Evolutionary conservation across 1,140 invertebrate species (phyloP).

Genomic region (Lysiphlebus fabarum): DNA sequence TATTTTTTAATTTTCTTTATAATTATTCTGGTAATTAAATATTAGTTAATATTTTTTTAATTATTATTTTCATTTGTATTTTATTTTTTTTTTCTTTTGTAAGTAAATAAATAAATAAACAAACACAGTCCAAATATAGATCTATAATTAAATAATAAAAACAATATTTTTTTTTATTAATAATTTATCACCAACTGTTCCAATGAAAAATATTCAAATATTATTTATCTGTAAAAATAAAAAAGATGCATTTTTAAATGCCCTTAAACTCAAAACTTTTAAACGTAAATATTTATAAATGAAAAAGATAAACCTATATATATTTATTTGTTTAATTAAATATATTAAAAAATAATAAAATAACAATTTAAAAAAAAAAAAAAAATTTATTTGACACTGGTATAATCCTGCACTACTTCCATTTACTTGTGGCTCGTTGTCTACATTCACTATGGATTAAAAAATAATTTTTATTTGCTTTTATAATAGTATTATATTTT

Average conservation of each 20-base stretch:
- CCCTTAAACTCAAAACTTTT: too few species aligned
- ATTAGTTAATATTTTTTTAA: too few species aligned
- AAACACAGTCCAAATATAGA: background rate
- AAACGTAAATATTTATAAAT: too few species aligned
- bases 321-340: too few species aligned
- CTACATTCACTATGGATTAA: slow-evolving; percentile 19
- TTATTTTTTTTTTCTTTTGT: too few species aligned
- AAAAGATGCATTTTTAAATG: background rate
- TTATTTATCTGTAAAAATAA: slow-evolving; percentile 13
- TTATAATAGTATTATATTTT: slow-evolving; percentile 7
- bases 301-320: too few species aligned
- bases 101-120: too few species aligned
- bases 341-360: slow-evolving; percentile 15
- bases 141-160: slow-evolving; percentile 2
- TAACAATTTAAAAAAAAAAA: slow-evolving; percentile 16
- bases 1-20: too few species aligned
- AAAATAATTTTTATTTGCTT: slow-evolving; percentile 20
- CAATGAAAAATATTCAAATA: slow-evolving; percentile 10
- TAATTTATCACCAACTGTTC: slow-evolving; percentile 10
- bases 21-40: too few species aligned
- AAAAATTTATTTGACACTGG: slow-evolving; percentile 14
- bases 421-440: background rate
- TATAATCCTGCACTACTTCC: slow-evolving; percentile 15
- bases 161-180: background rate
- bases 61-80: too few species aligned